Base-by-base conservation (phyloP, 2,888 invertebrate genomes). In the Mythimna loreyi region DNA sequence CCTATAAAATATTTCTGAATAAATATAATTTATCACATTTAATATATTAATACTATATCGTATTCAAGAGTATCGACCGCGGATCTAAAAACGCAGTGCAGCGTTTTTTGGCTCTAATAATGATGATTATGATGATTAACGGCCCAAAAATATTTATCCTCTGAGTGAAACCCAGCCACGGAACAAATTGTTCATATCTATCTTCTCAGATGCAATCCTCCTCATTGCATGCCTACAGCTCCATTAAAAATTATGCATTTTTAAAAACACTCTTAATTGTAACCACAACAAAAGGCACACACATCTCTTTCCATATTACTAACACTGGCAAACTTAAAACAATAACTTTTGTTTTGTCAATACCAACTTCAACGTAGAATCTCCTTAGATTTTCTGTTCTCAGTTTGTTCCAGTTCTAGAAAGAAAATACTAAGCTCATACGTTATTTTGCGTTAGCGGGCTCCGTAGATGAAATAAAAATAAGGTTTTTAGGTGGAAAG, bases 261-360 rank as follows among this genome's bases (percentile, higher is more conserved):
- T 33, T 47, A 23, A 25, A 11, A 56, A 59, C 19, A n/a, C 23
- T 4, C 13, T 36, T 40, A 55, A 25, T 3, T 30, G 2, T 23
- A 45, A 59, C 21, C 40, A 76, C 65, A 60, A 76, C 60, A 58
- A 57, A 61, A 23, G 25, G 30, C 28, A 23, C 28, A 49, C 13
- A 68, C 70, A 60, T 70, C 21, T 40, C 33, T 67, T 33, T 50
- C 59, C 62, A 65, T 50, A 74, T 75, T 72, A 72, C 67, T 73
- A 57, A 72, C 78, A 67, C 59, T 55, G 75, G 53, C 76, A 77
- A 80, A 82, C 72, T 83, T 83, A 83, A 87, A 86, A 86, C 78
- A 84, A 81, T 73, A 85, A 85, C 74, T 89, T 86, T 84, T 85
- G 86, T 87, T 86, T 89, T 87, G 87, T 88, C 89, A 88, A 87